These are phyloP conservation scores for Minunthozetes semirufus DNA, from an alignment of 2,888 invertebrate genomes.

Conservation along the genomic window DNA sequence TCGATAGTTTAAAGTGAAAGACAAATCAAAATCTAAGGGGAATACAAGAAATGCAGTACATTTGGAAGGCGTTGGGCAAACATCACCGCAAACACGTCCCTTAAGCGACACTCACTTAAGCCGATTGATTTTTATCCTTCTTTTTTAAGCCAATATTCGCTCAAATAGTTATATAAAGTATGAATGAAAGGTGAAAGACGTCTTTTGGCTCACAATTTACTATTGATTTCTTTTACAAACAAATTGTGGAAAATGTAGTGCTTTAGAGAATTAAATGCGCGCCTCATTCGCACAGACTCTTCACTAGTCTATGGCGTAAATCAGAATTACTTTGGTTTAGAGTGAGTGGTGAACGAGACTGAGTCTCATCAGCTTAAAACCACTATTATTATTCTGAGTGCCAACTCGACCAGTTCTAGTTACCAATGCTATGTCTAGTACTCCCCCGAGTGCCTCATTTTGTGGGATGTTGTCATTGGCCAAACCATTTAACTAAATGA, in stretches of 20 bases:
- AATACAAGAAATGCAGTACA: background rate
- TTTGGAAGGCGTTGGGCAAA: background rate
- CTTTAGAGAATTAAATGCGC: slow-evolving; percentile 1
- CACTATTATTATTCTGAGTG: slow-evolving; percentile 16
- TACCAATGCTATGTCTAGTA: background rate
- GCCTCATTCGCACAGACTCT: background rate
- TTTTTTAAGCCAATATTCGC: slow-evolving; percentile 17
- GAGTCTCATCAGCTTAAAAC: slow-evolving; percentile 19
- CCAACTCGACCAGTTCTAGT: background rate
- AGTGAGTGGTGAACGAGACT: background rate
- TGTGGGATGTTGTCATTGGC: slow-evolving; percentile 17
- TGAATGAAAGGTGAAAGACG: slow-evolving; percentile 7
- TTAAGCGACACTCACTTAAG: slow-evolving; percentile 24
- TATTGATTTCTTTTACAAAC: slow-evolving; percentile 17
- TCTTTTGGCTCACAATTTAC: background rate
- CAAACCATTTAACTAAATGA: slow-evolving; percentile 18
- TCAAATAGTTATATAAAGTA: background rate
- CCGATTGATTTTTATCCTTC: slow-evolving; percentile 16
- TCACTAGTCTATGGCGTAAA: background rate
- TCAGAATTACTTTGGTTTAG: background rate
- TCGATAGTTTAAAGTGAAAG: background rate
- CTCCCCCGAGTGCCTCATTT: slow-evolving; percentile 22
- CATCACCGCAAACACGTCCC: slow-evolving; percentile 12
- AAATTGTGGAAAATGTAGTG: background rate
- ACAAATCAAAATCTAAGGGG: background rate